phyloP scores from a whole-genome alignment of 2,888 invertebrate genomes.

The Tiliacea citrago region DNA sequence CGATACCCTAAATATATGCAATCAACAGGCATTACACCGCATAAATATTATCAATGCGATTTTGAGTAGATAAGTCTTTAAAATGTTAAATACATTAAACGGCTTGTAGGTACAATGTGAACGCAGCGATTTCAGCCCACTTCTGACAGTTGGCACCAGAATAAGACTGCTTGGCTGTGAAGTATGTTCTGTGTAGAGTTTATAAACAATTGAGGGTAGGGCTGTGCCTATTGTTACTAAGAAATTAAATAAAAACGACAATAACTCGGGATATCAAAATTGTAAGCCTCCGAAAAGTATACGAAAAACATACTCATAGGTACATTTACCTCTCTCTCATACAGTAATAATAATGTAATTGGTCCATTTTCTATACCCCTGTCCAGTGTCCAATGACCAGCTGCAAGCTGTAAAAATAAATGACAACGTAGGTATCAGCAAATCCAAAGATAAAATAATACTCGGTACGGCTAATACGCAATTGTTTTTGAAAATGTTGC shows the following conservation, averaged over 20 bases:
- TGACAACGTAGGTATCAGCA: not conserved
- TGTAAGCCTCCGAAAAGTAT: not conserved
- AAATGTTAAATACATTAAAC: constrained; percentile 8
- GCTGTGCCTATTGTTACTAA: not conserved
- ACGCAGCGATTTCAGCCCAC: constrained; percentile 44
- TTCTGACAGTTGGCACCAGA: constrained; percentile 49
- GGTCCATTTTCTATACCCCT: no score
- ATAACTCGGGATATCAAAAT: not conserved
- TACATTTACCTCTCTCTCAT: no score
- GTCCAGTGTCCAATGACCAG: not conserved
- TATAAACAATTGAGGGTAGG: constrained; percentile 38
- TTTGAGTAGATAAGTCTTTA: constrained; percentile 18
- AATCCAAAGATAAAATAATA: not conserved
- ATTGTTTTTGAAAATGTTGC: not conserved
- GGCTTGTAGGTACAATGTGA: constrained; percentile 20
- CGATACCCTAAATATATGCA: constrained; percentile 30
- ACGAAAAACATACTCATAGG: not conserved
- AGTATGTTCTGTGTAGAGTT: constrained; percentile 19
- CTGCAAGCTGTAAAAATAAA: not conserved
- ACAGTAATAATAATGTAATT: no score
- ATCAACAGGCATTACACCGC: constrained; percentile 10
- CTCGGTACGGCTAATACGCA: no score
- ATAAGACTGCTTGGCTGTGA: constrained; percentile 8
- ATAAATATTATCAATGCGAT: constrained; percentile 30
- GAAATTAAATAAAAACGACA: not conserved